Evolutionary conservation across 2,888 invertebrate genomes (phyloP), one percentile per base, ranked within the genome.

Genomic region (Penaeus monodon): DNA sequence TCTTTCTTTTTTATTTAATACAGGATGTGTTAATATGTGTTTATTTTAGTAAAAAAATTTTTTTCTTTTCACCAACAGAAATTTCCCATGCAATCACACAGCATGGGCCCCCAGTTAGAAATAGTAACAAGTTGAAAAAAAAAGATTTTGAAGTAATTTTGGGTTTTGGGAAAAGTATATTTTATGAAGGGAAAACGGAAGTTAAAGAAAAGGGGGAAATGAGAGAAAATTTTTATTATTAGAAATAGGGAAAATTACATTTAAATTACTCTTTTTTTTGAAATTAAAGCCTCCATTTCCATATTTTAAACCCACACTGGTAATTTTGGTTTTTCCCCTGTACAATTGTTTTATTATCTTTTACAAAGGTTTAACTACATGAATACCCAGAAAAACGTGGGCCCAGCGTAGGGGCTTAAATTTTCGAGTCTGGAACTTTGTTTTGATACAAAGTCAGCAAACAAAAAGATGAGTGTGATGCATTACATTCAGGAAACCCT

Each of bases 321-420:
- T 57, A 20, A 57, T 20, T 57, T 57, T 20, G 1, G 49, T n/a
- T 49, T 2, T 27, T 17, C 24, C 17, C 17, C 14, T n/a, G 20
- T 44, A 49, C 10, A 29, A 78, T 78, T n/a, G 33, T 0, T 63
- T 79, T 64, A 27, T 64, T 8, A 33, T 12, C 10, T 29, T 24
- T n/a, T 63, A 8, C 20, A 10, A 78, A 90, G 90, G 90, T 29
- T n/a, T n/a, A 99, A 99, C 93, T 99, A 99, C 93, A 94, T 99
- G 93, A 99, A 99, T 92, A 98, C 91, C n/a, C n/a, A n/a, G n/a
- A n/a, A n/a, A 98, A 98, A 92, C 94, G 99, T 65, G n/a, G 99
- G 99, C 0, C 98, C 99, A 0, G 99, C 98, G 0, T 99, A 99
- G 92, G 99, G 99, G 10, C 99, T 99, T 92, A 99, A 98, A 92